Evolutionary conservation across 2,113 vertebrate genomes (phyloP).

Genomic region (Menura novaehollandiae): DNA sequence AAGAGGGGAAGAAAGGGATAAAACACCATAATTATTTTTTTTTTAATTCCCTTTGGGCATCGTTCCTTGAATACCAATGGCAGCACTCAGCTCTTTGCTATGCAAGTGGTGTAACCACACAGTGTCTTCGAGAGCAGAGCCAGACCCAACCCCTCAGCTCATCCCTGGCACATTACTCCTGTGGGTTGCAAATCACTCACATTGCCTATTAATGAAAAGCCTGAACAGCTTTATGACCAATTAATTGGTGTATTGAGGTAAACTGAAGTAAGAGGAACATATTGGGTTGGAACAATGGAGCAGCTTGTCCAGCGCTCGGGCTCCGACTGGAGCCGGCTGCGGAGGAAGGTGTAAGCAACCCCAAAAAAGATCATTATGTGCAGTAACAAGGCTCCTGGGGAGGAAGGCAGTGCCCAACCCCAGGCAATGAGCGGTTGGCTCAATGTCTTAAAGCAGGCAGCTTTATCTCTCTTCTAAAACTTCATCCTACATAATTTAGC

Average conservation of each 20-base stretch:
- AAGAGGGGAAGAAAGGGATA: not conserved
- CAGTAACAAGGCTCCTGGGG: not conserved
- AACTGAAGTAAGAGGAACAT: not conserved
- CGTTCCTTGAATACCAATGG: not conserved
- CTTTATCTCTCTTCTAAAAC: not conserved
- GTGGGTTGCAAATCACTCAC: not conserved
- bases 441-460: not conserved
- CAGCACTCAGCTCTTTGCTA: not conserved
- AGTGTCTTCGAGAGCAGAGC: not conserved
- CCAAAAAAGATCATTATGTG: not conserved
- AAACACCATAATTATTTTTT: not conserved
- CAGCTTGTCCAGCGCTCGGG: not conserved
- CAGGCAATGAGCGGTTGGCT: not conserved
- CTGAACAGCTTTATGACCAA: not conserved
- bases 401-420: not conserved
- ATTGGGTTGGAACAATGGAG: not conserved
- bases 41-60: not conserved
- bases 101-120: not conserved
- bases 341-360: not conserved
- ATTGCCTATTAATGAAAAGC: not conserved
- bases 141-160: not conserved
- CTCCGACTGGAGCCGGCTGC: not conserved
- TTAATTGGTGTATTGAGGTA: constrained; percentile 4
- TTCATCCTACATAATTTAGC: constrained; percentile 37
- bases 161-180: not conserved